Conservation (phyloP, 2,888 invertebrate species). For the Cartodere bifasciata region DNA sequence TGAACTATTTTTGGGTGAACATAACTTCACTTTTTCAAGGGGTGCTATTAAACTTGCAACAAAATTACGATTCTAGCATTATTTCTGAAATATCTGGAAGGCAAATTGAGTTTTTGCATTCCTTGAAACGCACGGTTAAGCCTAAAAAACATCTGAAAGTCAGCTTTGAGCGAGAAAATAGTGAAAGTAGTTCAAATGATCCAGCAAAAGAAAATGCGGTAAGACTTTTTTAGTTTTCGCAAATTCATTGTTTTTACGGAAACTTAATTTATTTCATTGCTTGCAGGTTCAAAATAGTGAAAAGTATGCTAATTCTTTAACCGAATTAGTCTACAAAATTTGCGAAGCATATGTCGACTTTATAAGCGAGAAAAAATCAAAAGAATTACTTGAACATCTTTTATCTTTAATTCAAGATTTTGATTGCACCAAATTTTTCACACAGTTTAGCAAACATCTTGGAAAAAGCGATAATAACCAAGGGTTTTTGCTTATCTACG, state of each 20-base stretch:
- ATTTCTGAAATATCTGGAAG: constrained; percentile 22
- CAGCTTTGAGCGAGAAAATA: constrained; percentile 34
- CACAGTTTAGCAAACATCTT: constrained; percentile 30
- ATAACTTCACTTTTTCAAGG: constrained; percentile 27
- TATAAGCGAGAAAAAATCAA: constrained; percentile 34
- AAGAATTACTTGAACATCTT: constrained; percentile 40
- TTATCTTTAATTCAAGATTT: constrained; percentile 44
- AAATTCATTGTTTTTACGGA: too few species aligned
- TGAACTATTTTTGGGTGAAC: constrained; percentile 33
- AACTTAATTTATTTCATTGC: too few species aligned
- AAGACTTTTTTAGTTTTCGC: too few species aligned
- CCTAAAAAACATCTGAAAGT: constrained; percentile 40
- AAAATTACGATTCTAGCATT: constrained; percentile 16
- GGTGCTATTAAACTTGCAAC: constrained; percentile 21
- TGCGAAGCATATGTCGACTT: constrained; percentile 45
- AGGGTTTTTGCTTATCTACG: constrained; percentile 21
- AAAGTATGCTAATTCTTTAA: constrained; percentile 38
- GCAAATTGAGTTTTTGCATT: constrained; percentile 37
- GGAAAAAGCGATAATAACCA: constrained; percentile 5
- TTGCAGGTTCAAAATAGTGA: too few species aligned
- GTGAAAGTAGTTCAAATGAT: constrained; percentile 6
- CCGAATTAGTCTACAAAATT: constrained; percentile 35
- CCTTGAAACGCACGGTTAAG: constrained; percentile 34
- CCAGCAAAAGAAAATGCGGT: constrained; percentile 19
- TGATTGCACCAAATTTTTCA: constrained; percentile 40